These are phyloP conservation scores for Pyralis farinalis DNA, from an alignment of 2,888 invertebrate genomes.

Conservation along the genomic window DNA sequence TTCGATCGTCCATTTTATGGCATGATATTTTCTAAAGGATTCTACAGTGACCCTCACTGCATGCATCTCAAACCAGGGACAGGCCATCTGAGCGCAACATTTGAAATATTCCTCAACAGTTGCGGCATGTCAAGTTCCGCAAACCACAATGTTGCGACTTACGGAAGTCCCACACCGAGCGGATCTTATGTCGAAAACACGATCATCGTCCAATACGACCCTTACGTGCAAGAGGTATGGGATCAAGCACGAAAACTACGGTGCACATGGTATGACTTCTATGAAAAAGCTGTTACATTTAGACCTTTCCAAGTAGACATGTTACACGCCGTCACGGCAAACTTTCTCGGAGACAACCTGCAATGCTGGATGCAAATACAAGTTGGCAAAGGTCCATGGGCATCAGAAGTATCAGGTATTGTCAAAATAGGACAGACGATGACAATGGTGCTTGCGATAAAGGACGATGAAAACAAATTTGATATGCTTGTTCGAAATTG, in stretches of 20 bases:
- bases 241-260: slow-evolving; percentile 95
- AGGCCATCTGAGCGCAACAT: slow-evolving; percentile 94
- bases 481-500: slow-evolving; percentile 97
- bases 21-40: slow-evolving; percentile 97
- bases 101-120: slow-evolving; percentile 95
- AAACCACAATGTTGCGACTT: slow-evolving; percentile 91
- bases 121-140: slow-evolving; percentile 97
- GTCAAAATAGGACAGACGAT: slow-evolving; percentile 98
- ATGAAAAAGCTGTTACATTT: slow-evolving; percentile 97
- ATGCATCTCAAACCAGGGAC: slow-evolving; percentile 95
- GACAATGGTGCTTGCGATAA: slow-evolving; percentile 98
- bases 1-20: slow-evolving; percentile 97
- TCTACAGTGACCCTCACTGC: slow-evolving; percentile 94
- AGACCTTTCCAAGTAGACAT: slow-evolving; percentile 97
- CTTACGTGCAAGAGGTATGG: slow-evolving; percentile 97
- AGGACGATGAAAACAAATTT: slow-evolving; percentile 97
- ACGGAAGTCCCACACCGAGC: slow-evolving; percentile 93
- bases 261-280: slow-evolving; percentile 98
- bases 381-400: slow-evolving; percentile 98
- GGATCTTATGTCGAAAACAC: slow-evolving; percentile 97
- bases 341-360: slow-evolving; percentile 96
- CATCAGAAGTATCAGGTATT: slow-evolving; percentile 97
- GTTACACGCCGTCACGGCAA: slow-evolving; percentile 96
- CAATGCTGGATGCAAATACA: slow-evolving; percentile 99
- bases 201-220: slow-evolving; percentile 96